Conservation (phyloP, 2,797 vertebrate species). For the Botia kubotai region DNA sequence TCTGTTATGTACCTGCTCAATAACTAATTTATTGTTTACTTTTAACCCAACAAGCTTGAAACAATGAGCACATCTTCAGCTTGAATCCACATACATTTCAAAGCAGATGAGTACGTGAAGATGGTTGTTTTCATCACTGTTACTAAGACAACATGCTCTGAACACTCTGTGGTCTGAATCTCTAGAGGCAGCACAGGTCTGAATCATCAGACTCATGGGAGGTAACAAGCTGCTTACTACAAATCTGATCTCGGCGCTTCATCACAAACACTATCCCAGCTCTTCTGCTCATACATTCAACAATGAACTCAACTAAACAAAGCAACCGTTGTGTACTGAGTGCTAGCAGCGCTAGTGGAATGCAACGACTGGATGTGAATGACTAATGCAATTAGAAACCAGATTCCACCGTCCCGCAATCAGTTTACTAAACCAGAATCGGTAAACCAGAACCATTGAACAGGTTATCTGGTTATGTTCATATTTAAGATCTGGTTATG, state of each 20-base stretch:
- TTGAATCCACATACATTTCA: background rate
- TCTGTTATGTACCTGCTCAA: no score
- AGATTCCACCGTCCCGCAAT: background rate
- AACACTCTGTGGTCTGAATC: constrained; percentile 52
- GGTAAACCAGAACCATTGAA: background rate
- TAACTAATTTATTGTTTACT: no score
- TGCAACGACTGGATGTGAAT: background rate
- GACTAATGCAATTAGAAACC: background rate
- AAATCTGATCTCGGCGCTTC: constrained; percentile 40
- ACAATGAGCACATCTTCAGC: background rate
- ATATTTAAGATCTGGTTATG: background rate
- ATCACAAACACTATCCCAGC: background rate
- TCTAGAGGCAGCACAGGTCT: constrained; percentile 43
- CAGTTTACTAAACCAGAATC: background rate
- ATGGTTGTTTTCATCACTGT: constrained; percentile 29
- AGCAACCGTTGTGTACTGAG: background rate
- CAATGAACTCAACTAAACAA: background rate
- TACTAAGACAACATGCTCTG: constrained; percentile 31
- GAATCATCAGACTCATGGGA: constrained; percentile 44
- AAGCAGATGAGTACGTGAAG: background rate
- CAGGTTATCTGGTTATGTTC: no score
- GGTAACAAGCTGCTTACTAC: constrained; percentile 54
- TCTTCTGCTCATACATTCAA: background rate
- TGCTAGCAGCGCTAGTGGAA: background rate
- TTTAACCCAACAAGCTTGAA: no score